Base-by-base conservation (phyloP, 2,888 invertebrate species). In the Prosopocoilus inquinatus region DNA sequence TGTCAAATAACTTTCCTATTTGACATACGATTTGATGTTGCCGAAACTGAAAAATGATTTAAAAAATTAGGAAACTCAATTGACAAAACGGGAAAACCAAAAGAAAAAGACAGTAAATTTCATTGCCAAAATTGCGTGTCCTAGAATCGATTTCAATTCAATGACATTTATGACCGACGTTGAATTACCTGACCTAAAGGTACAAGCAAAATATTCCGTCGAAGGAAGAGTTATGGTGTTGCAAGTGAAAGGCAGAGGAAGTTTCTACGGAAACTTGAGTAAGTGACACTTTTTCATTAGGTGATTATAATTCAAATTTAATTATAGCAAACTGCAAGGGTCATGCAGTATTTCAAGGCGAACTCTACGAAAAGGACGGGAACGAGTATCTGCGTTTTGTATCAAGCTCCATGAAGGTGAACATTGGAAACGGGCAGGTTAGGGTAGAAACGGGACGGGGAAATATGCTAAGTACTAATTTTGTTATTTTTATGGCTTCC, bases 211-310 rank as follows among this genome's bases (percentile, higher is more conserved):
- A 35, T 85, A 84, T 65, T 76, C 73, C 15, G 67, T 84, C 1
- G 79, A 82, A 63, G 83, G 83, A 3, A 79, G 78, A 59, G 67
- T 84, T 20, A 66, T 84, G 4, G 64, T 82, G 32, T 65, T 85
- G 32, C 81, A 81, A 4, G 74, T 85, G 5, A 76, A 76, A 47
- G 84, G 84, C 41, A 75, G 76, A 32, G 84, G 84, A 0, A 77
- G 79, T 11, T 70, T 84, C 62, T 70, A 69, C 50, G 81, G 80
- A 1, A 84, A 84, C 67, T 78, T 83, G 56, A 82, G 81, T 80
- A 73, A 74, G 78, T 75, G 34, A 41, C 4, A 28, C 20, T 7
- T 13, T n/a, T 47, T 12, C 15, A 7, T 44, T 33, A 44, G 12
- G 15, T 12, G 38, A 15, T 44, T 7, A 12, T 44, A 16, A 44